Conservation (phyloP, 2,888 invertebrate genomes). For the Tromatobia lineatoria region DNA sequence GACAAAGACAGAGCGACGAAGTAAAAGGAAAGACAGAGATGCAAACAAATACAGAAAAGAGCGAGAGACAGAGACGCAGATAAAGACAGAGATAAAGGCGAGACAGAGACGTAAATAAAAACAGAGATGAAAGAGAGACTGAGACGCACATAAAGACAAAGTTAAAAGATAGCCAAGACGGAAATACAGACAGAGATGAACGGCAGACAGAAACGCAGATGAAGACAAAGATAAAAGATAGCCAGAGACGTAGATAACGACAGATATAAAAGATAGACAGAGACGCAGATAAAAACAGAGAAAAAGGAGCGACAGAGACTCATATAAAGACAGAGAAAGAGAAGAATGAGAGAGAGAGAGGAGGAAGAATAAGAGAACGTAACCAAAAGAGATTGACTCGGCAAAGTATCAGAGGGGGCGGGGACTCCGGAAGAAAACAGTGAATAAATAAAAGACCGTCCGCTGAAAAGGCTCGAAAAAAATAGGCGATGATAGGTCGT, state of each 20-base stretch:
- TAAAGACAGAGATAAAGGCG: not conserved
- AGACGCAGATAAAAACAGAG: conserved; percentile 38
- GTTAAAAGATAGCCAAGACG: no score
- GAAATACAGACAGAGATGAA: conserved; percentile 23
- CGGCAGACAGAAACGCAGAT: no score
- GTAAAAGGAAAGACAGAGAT: not conserved
- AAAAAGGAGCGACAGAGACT: conserved; percentile 29
- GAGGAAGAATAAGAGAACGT: conserved; percentile 64
- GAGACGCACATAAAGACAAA: not conserved
- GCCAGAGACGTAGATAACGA: conserved; percentile 47
- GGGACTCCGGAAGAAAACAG: conserved; percentile 56
- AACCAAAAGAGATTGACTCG: conserved; percentile 67
- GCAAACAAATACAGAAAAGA: not conserved
- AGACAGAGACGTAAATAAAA: not conserved
- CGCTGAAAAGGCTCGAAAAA: not conserved
- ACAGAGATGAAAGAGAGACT: not conserved
- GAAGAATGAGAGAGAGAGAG: conserved; percentile 42
- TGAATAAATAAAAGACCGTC: conserved; percentile 29
- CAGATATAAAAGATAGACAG: not conserved
- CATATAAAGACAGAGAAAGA: conserved; percentile 44
- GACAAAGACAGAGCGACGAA: not conserved
- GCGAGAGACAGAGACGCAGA: not conserved
- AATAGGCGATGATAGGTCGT: conserved; percentile 6
- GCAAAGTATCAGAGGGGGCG: conserved; percentile 39
- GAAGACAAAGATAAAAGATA: conserved; percentile 65